These are phyloP conservation scores for Pollenia labialis DNA, from an alignment of 2,888 invertebrate species.

Conservation along the genomic window DNA sequence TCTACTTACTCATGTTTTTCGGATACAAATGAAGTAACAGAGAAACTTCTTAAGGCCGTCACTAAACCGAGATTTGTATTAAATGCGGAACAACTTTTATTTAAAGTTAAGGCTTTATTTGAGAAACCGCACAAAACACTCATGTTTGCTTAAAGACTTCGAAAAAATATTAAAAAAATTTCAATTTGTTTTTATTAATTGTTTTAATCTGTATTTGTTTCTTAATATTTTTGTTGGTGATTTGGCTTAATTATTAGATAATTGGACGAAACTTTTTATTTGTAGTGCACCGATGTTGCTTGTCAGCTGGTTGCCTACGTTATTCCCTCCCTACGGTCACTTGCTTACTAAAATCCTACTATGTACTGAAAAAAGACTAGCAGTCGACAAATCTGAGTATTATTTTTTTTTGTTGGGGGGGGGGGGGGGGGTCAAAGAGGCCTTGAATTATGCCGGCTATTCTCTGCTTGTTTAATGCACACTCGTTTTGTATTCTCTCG, in stretches of 20 bases:
- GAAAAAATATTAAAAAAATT: background rate
- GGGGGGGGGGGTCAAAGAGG: background rate
- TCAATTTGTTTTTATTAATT: background rate
- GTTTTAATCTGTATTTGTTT: background rate
- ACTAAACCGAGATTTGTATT: conserved; percentile 42
- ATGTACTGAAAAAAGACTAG: background rate
- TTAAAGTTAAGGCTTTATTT: conserved; percentile 54
- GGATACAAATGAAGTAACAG: conserved; percentile 71
- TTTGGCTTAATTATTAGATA: conserved; percentile 53
- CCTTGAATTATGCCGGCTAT: conserved; percentile 40
- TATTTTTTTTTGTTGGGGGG: background rate
- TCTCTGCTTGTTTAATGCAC: conserved; percentile 7
- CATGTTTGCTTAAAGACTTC: conserved; percentile 58
- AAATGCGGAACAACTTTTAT: conserved; percentile 53
- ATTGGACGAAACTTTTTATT: conserved; percentile 49
- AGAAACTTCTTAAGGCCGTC: conserved; percentile 71
- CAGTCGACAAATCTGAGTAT: background rate
- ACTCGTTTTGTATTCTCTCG: background rate
- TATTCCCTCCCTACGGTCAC: conserved; percentile 28
- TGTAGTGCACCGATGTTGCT: conserved; percentile 14
- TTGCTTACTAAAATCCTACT: conserved; percentile 36
- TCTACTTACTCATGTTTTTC: conserved; percentile 76
- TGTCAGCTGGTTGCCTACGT: conserved; percentile 8
- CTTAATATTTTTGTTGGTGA: conserved; percentile 4
- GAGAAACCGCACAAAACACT: conserved; percentile 72